Percentiles rank a stretch among this genome's conserved stretches.
These are phyloP conservation scores for Clarias gariepinus DNA, from an alignment of 2,113 vertebrate genomes.

Conservation along the genomic window DNA sequence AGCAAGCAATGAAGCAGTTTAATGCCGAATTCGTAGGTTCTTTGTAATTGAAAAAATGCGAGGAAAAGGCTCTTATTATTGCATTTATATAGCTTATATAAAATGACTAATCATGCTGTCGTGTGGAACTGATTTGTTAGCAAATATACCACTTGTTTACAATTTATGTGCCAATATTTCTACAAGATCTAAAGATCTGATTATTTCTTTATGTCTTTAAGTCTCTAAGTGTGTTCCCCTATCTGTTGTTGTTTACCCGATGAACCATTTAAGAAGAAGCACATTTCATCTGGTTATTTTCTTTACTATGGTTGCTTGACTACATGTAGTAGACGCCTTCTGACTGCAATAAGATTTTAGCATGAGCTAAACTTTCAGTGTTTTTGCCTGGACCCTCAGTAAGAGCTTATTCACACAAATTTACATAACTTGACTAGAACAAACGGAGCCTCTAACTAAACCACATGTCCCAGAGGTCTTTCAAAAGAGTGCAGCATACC, in stretches of 20 bases:
- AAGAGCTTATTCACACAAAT: not conserved
- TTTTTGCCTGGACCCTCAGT: conserved; percentile 2
- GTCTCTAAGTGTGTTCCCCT: conserved; percentile 10
- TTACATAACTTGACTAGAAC: not conserved
- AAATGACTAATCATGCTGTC: not conserved
- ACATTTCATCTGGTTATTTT: conserved; percentile 63
- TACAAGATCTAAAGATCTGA: not conserved
- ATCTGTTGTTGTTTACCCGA: conserved; percentile 48
- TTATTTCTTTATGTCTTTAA: conserved; percentile 1
- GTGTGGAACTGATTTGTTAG: not conserved
- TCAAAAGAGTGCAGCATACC: not conserved
- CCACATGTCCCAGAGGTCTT: not conserved
- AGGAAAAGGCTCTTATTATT: too few species aligned
- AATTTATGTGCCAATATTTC: not conserved
- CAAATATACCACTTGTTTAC: not conserved
- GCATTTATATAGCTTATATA: not conserved
- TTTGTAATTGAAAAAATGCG: too few species aligned
- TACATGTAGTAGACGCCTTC: not conserved
- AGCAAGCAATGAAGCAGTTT: too few species aligned
- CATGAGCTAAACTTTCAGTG: not conserved
- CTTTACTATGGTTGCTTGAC: not conserved
- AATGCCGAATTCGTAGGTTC: too few species aligned
- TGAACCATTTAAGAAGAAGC: conserved; percentile 39
- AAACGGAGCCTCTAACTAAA: not conserved
- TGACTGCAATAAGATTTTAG: conserved; percentile 28